Evolutionary conservation across 2,113 vertebrate species (phyloP), one percentile per base, ranked within the genome.

Genomic region (Verasper variegatus): DNA sequence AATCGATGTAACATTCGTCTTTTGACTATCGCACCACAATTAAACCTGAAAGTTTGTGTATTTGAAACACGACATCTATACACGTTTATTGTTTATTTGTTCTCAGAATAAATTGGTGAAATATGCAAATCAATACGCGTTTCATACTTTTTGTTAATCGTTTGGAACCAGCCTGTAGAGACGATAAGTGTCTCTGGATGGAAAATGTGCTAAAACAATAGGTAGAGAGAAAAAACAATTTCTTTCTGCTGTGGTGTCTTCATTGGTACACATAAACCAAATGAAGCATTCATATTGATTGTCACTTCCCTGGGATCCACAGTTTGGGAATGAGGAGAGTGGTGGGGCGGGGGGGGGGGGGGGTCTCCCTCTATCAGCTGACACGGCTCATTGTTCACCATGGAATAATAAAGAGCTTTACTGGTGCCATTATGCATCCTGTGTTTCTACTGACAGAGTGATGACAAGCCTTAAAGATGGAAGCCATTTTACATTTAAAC

Each of bases 231-330:
- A 71, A 81, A 37, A 81, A 37, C 24, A 83, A 71, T 76, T 52
- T 71, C 56, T 83, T 72, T 78, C 55, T 74, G 27, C 64, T 15
- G 8, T 56, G 54, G 40, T 76, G 81, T 85, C 78, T 74, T 84
- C 82, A 74, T 78, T 72, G 61, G 24, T 76, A 74, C 66, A 89
- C 83, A 92, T 88, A 90, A 90, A 91, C 26, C 79, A 91, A 93
- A 93, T 91, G 87, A 88, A 89, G 89, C 87, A 76, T 91, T 91
- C 64, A 57, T 87, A 93, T 93, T 88, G 90, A 93, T 93, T 89
- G 84, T 83, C 82, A 89, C 81, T 80, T 90, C 69, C 58, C 86
- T 84, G 70, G 85, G 78, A 84, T 81, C 67, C 63, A 58, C 75
- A 74, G 76, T 88, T 81, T 78, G 42, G 63, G 72, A 78, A 80